Conservation (phyloP, 2,888 invertebrate species). For the Nasonovia ribisnigri region DNA sequence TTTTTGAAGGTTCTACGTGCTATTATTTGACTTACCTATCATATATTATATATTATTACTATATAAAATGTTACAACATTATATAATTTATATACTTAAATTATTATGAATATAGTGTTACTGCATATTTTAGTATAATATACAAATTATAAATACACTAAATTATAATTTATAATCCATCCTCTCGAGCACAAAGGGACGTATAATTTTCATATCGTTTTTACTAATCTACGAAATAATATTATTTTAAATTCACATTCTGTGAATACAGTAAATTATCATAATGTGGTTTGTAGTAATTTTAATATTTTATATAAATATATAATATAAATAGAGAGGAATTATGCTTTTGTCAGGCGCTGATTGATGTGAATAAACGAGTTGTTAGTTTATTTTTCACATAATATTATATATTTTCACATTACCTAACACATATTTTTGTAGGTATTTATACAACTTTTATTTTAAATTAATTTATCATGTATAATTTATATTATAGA, state of each 20-base stretch:
- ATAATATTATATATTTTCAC: neutral
- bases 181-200: neutral
- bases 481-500: neutral
- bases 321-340: neutral
- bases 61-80: neutral
- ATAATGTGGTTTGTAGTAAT: neutral
- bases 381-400: neutral
- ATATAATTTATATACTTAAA: neutral
- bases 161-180: neutral
- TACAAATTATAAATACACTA: constrained; percentile 1
- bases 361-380: neutral
- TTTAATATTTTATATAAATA: neutral
- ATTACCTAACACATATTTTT: neutral
- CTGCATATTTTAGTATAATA: neutral
- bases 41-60: neutral
- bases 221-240: neutral
- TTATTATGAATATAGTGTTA: neutral
- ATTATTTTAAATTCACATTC: neutral
- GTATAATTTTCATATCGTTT: neutral
- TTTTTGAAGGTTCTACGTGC: neutral
- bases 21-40: neutral
- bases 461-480: neutral
- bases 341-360: neutral
- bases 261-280: neutral
- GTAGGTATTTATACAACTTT: neutral